These are phyloP conservation scores for Psittacara wagleri DNA, from an alignment of 2,113 vertebrate species.

Conservation along the genomic window DNA sequence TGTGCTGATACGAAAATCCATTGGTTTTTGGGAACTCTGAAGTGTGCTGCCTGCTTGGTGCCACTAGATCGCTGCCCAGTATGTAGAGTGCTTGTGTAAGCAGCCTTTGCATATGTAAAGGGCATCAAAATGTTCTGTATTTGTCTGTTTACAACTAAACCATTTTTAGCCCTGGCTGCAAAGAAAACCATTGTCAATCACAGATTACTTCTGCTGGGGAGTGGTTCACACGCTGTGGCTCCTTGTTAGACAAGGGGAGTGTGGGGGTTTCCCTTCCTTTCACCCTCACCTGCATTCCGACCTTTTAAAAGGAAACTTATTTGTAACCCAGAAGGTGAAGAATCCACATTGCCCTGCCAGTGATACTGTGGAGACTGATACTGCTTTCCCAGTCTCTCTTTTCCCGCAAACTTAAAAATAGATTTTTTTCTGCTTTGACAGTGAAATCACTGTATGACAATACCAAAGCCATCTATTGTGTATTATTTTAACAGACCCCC, in stretches of 20 bases:
- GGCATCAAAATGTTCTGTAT: not conserved
- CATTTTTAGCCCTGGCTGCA: conserved; percentile 31
- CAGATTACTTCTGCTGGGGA: conserved; percentile 7
- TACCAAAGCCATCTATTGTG: not conserved
- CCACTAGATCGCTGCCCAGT: not conserved
- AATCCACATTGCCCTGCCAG: not conserved
- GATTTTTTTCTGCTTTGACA: not conserved
- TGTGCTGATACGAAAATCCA: not conserved
- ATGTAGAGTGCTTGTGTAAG: not conserved
- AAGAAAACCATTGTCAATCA: conserved; percentile 38
- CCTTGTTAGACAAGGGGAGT: conserved; percentile 27
- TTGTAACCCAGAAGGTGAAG: conserved; percentile 18
- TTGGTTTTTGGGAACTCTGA: not conserved
- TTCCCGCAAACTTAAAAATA: not conserved
- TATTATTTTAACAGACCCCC: not conserved
- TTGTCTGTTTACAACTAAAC: not conserved
- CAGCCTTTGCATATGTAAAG: not conserved
- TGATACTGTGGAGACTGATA: not conserved
- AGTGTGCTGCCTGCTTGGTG: not conserved
- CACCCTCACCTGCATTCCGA: conserved; percentile 30
- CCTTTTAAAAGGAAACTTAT: conserved; percentile 8
- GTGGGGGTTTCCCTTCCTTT: conserved; percentile 15
- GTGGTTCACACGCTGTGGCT: conserved; percentile 34
- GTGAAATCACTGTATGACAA: not conserved
- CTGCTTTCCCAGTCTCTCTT: not conserved